These are phyloP conservation scores for Maconellicoccus hirsutus DNA, from an alignment of 1,140 invertebrate species.

Conservation along the genomic window DNA sequence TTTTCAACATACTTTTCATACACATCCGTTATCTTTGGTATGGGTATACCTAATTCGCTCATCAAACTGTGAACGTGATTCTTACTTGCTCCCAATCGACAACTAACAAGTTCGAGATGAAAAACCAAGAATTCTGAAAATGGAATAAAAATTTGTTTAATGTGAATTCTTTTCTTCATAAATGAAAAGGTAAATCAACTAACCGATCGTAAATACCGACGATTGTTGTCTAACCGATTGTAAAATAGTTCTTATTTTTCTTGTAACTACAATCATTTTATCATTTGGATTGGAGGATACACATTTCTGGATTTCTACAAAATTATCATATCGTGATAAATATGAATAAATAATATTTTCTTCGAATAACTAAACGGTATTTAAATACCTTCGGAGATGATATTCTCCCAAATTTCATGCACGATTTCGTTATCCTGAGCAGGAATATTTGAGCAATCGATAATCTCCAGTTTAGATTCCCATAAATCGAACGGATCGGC, in stretches of 20 bases:
- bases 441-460: constrained; percentile 51
- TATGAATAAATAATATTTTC: too few relatives aligned
- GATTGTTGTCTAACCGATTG: background rate
- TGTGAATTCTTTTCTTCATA: background rate
- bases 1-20: constrained; percentile 49
- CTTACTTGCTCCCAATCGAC: constrained; percentile 51
- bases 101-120: constrained; percentile 59
- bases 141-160: background rate
- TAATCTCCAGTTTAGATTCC: constrained; percentile 74
- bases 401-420: constrained; percentile 67
- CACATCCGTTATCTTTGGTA: constrained; percentile 57
- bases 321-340: background rate
- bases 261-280: background rate
- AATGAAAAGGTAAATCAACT: background rate
- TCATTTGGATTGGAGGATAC: constrained; percentile 10
- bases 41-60: constrained; percentile 51
- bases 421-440: constrained; percentile 63
- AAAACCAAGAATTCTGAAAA: constrained; percentile 53
- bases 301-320: background rate
- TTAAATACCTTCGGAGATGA: constrained; percentile 47
- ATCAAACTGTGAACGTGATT: constrained; percentile 54
- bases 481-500: constrained; percentile 66
- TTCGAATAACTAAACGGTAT: background rate
- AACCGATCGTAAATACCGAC: background rate
- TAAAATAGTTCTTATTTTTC: constrained; percentile 11